Percentiles rank a stretch among this genome's conserved stretches.
Conservation (phyloP, 1,140 invertebrate genomes). For the Geopemphigus sp. region DNA sequence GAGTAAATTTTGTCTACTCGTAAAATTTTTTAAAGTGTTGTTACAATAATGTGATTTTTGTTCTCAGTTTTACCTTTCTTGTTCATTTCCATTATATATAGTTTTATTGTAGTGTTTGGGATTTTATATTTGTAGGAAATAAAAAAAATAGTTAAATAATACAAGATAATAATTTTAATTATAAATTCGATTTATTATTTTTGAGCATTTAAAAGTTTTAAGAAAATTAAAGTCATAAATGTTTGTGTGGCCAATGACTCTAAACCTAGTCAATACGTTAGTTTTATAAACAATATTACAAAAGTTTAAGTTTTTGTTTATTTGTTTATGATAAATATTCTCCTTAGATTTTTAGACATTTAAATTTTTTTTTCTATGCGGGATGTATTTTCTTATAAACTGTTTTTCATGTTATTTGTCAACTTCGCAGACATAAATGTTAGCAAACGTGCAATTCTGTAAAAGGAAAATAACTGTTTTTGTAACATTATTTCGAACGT, state of each 20-base stretch:
- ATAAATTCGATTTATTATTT: conserved; percentile 30
- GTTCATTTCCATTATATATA: conserved; percentile 28
- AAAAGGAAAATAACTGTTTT: conserved; percentile 6
- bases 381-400: conserved; percentile 37
- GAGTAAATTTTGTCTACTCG: neutral
- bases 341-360: conserved; percentile 13
- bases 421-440: conserved; percentile 33
- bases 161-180: conserved; percentile 30
- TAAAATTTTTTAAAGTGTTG: neutral
- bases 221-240: conserved; percentile 26
- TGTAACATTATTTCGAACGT: neutral
- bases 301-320: conserved; percentile 47
- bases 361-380: conserved; percentile 41
- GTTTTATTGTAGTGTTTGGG: conserved; percentile 24
- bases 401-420: conserved; percentile 43
- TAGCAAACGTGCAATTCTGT: conserved; percentile 41
- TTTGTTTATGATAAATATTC: conserved; percentile 31
- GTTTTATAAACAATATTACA: conserved; percentile 37
- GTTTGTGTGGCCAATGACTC: conserved; percentile 43
- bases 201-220: conserved; percentile 1
- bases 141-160: conserved; percentile 1
- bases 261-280: conserved; percentile 49
- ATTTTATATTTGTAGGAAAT: conserved; percentile 29
- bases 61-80: conserved; percentile 33
- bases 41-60: conserved; percentile 19